phyloP scores from a whole-genome alignment of 2,797 vertebrate genomes.

The Sandelia bainsii region DNA sequence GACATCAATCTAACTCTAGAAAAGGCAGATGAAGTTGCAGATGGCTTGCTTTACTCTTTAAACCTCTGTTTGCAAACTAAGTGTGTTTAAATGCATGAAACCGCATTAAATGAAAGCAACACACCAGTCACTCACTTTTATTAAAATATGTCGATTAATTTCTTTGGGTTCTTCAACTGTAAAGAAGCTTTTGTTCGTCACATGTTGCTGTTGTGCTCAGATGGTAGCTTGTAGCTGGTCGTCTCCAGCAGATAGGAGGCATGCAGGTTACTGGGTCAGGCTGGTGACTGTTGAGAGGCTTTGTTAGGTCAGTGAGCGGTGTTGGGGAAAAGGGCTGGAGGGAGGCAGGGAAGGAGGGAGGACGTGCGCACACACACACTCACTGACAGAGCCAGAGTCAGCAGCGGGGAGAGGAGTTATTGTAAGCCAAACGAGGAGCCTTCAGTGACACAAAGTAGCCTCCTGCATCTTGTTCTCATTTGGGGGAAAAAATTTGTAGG shows the following conservation, averaged over 20 bases:
- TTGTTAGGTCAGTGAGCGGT: constrained; percentile 72
- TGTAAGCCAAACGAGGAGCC: constrained; percentile 38
- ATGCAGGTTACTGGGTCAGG: constrained; percentile 81
- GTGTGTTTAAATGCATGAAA: constrained; percentile 23
- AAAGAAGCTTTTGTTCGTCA: constrained; percentile 22
- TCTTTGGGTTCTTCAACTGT: constrained; percentile 3
- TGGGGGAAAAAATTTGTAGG: constrained; percentile 14
- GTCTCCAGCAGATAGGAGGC: constrained; percentile 61
- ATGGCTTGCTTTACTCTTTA: background rate
- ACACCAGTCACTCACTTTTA: background rate
- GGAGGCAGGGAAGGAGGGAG: constrained; percentile 14
- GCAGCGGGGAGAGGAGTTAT: constrained; percentile 40
- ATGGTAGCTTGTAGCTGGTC: constrained; percentile 47
- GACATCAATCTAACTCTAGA: background rate
- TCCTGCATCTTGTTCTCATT: constrained; percentile 9
- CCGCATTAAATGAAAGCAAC: background rate
- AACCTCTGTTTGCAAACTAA: background rate
- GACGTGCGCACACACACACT: constrained; percentile 5
- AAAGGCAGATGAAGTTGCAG: background rate
- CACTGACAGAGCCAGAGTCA: constrained; percentile 32
- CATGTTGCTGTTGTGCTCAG: constrained; percentile 23
- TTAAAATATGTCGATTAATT: background rate
- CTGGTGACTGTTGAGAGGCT: constrained; percentile 72
- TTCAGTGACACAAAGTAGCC: constrained; percentile 20
- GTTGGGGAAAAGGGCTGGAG: constrained; percentile 31